Evolutionary conservation across 2,888 invertebrate species (phyloP), one percentile per base, ranked within the genome.

Genomic region (Hirtodrosophila duncani): DNA sequence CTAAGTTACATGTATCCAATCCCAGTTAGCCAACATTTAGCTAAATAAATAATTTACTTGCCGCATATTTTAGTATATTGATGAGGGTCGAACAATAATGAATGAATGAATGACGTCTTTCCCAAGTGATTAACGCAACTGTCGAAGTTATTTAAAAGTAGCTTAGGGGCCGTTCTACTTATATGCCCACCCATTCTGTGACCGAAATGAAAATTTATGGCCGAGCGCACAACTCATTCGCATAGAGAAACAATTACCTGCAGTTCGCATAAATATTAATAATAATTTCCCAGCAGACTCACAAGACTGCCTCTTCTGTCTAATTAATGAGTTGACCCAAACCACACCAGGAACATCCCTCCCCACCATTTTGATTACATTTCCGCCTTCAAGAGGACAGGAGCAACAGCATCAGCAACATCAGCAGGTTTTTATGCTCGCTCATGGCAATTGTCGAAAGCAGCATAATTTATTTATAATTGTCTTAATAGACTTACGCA

Each of bases 391-490:
- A n/a, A n/a, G n/a, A n/a, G n/a, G n/a, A n/a, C n/a, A n/a, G n/a
- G n/a, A n/a, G n/a, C n/a, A n/a, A n/a, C n/a, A n/a, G n/a, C n/a
- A n/a, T n/a, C n/a, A n/a, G n/a, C n/a, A 34, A 21, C 34, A 39
- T 46, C 52, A 53, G 51, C 57, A 56, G 26, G 13, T 18, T 23
- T 48, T 17, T n/a, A 11, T 1, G 23, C 24, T 21, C n/a, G n/a
- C n/a, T n/a, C n/a, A n/a, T n/a, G 42, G 46, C 48, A 46, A 52
- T 41, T 51, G 56, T 31, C 46, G 33, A 60, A 37, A 51, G 63
- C 36, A 49, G 63, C 45, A 74, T 78, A 81, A 81, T 78, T 74
- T 74, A 81, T 81, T 69, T 74, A 81, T 81, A 74, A 74, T 78
- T 68, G 59, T 59, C 75, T 53, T 68, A 78, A 74, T 65, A 55